Conservation (phyloP, 2,888 invertebrate species). For the Beris morrisii region DNA sequence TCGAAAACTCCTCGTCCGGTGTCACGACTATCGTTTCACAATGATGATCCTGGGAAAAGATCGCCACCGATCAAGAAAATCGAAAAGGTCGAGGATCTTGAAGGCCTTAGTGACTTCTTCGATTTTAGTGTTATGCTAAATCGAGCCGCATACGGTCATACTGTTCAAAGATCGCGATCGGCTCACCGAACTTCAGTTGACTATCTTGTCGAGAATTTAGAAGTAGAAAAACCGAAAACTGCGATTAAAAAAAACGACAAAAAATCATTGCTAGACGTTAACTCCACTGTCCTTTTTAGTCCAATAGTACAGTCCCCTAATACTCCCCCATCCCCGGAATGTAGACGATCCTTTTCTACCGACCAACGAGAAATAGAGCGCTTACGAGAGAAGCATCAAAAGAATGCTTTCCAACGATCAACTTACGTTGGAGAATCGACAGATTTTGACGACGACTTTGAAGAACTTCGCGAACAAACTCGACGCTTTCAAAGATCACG, state of each 20-base stretch:
- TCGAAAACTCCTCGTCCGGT: conserved; percentile 22
- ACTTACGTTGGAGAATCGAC: conserved; percentile 53
- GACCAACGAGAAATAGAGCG: conserved; percentile 46
- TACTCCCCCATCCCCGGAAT: conserved; percentile 39
- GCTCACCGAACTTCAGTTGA: conserved; percentile 38
- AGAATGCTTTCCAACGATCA: conserved; percentile 48
- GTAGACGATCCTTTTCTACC: conserved; percentile 46
- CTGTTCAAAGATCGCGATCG: neutral
- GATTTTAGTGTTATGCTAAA: conserved; percentile 49
- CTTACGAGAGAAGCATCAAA: conserved; percentile 45
- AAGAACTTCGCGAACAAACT: conserved; percentile 48
- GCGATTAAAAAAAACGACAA: conserved; percentile 32
- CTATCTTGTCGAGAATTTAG: conserved; percentile 27
- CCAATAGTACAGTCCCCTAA: neutral
- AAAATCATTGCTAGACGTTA: conserved; percentile 2
- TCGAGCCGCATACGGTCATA: conserved; percentile 40
- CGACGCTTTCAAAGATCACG: conserved; percentile 50
- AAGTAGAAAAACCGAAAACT: conserved; percentile 1
- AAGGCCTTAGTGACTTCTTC: conserved; percentile 40
- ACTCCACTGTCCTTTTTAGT: neutral
- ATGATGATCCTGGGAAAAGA: conserved; percentile 44
- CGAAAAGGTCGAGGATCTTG: neutral
- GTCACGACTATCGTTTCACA: neutral
- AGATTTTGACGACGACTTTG: conserved; percentile 46
- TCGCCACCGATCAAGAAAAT: conserved; percentile 36